A percentile compares a stretch with the other conserved stretches of the same genome.
phyloP scores from a whole-genome alignment of 2,113 vertebrate genomes.

The Cnemophilus loriae region DNA sequence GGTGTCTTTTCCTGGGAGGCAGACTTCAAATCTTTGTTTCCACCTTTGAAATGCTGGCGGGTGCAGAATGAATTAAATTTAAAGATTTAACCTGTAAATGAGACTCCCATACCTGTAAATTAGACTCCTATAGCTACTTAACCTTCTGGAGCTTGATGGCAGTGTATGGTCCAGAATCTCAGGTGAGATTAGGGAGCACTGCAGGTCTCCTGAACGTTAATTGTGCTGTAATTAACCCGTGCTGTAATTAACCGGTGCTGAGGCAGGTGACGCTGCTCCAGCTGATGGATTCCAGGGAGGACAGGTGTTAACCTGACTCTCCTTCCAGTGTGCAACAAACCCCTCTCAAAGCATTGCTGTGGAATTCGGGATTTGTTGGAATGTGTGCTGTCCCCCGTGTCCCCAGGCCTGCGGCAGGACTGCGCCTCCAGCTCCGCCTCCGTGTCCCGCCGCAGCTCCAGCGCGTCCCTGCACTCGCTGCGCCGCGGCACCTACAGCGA shows the following conservation, averaged over 20 bases:
- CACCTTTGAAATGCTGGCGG: not conserved
- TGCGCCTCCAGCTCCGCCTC: conserved; percentile 86
- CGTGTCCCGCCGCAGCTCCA: conserved; percentile 84
- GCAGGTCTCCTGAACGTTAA: not conserved
- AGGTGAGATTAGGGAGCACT: not conserved
- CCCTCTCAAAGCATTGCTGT: rapidly evolving
- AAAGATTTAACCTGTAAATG: not conserved
- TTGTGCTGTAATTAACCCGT: not conserved
- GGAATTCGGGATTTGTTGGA: rapidly evolving
- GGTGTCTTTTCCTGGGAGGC: not conserved
- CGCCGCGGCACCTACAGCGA: conserved; percentile 88
- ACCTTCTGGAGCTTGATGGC: no score
- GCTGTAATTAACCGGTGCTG: not conserved
- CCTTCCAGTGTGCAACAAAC: not conserved
- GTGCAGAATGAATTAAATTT: not conserved
- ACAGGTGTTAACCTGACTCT: not conserved
- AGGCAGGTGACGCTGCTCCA: not conserved
- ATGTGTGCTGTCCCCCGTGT: not conserved
- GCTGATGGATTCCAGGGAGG: not conserved
- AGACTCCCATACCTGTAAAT: not conserved
- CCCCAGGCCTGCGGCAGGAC: conserved; percentile 86
- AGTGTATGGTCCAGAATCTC: rapidly evolving
- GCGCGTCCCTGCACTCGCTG: conserved; percentile 85
- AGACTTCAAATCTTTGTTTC: not conserved
- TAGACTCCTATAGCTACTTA: rapidly evolving